Base-by-base conservation (phyloP, 1,140 invertebrate genomes). In the Bombus waltoni region DNA sequence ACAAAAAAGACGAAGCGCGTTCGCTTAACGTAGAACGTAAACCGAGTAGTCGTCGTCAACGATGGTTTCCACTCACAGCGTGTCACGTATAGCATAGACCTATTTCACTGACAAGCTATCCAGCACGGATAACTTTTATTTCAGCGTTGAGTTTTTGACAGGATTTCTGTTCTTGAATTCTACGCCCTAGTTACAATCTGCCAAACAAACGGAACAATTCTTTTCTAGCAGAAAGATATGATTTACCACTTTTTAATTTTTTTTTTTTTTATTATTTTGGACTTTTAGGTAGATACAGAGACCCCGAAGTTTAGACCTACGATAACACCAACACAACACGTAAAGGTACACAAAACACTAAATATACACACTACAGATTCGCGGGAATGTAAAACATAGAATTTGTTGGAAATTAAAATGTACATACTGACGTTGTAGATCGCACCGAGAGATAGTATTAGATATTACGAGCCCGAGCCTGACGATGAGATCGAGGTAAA, bases 401-500 rank as follows among this genome's bases (percentile, higher is more conserved):
- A 71, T 9, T 13, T 42, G 0, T 59, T n/a, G 15, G 25, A n/a
- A 62, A 77, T 62, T 62, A n/a, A n/a, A 75, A 35, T 38, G 13
- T 35, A n/a, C 44, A 40, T 40, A 32, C 40, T 59, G 8, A 72
- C 40, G 11, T 72, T 81, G 22, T 72, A 87, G 80, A 74, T 77
- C 65, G 35, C 35, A 32, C 35, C 40, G 11, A 44, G 65, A 79
- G 28, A 75, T 6, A n/a, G 28, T 25, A 28, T 62, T 44, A 72
- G 28, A 38, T 32, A 38, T 42, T n/a, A 25, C 22, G 13, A 8
- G 10, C 25, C n/a, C 1, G 22, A 84, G 40, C 68, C 57, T 10
- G 70, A 75, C 10, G n/a, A 81, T 4, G 53, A 86, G 15, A 88
- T 88, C 66, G 73, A 89, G 88, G 87, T 88, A 89, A 25, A 89